Base-by-base conservation (phyloP, 2,797 vertebrate genomes). In the Gouania willdenowi region DNA sequence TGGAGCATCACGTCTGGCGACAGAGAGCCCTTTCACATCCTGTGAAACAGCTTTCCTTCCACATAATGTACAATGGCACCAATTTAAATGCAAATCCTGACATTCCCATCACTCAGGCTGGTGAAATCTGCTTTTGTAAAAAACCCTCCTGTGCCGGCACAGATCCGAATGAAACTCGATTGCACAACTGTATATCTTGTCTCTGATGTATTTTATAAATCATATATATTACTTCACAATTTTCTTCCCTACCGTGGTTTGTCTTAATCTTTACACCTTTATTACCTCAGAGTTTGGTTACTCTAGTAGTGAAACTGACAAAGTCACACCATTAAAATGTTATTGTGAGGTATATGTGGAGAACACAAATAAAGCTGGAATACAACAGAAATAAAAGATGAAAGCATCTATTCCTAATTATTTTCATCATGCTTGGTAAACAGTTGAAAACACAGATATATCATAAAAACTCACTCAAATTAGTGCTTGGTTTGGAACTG, bases 21-120 rank as follows among this genome's bases (percentile, higher is more conserved):
- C 41, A 8, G 34, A 60, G 41, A 47, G 48, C 59, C 67, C 47
- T 71, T 79, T 79, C 66, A 54, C 47, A 43, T 62, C 61, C 61
- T 8, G 26, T 77, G 69, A 82, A 79, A 67, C 39, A 60, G 51
- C 48, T 52, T 38, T 32, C 70, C 51, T 44, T 27, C 16, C 47
- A 51, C 74, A 70, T 81, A n/a, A n/a, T n/a, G n/a, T n/a, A 85
- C 86, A 84, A 83, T 82, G 65, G 38, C 37, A 20, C 52, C 80
- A 86, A 89, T 87, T 88, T 88, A 87, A 85, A 89, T 88, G 88
- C 84, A 88, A 89, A 88, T 90, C 68, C 65, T 88, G 84, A 85
- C 84, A 83, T 89, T 87, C 83, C 75, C 74, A 65, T 86, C 78
- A 80, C 49, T 80, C 73, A 65, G 54, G 39, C 54, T 14, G 24